Evolutionary conservation across 2,797 vertebrate species (phyloP).

Genomic region (Clarias fuscus): DNA sequence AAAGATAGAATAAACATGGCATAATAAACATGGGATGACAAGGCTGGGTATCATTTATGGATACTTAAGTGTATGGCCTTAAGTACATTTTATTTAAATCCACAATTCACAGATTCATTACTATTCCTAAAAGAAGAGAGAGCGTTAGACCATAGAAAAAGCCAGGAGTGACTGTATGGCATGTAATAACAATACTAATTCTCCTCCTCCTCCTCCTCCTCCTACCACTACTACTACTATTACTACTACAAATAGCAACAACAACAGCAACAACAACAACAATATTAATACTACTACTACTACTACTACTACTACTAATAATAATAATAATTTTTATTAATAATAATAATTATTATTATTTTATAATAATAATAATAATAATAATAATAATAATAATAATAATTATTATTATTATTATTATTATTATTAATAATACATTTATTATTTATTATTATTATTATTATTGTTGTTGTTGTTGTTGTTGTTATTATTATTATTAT

Average conservation of each 20-base stretch:
- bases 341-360: background rate
- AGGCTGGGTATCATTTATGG: background rate
- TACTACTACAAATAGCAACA: background rate
- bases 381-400: slow-evolving; percentile 1
- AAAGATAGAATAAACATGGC: background rate
- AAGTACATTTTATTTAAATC: slow-evolving; percentile 1
- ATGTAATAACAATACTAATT: background rate
- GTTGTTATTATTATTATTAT: too few species aligned
- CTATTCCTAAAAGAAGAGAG: background rate
- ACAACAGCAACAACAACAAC: background rate
- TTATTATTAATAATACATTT: too few species aligned
- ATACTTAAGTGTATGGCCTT: background rate
- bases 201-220: too few species aligned
- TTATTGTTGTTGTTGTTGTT: too few species aligned
- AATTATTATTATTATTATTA: too few species aligned
- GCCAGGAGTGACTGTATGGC: background rate
- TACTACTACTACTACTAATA: too few species aligned
- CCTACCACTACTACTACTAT: background rate
- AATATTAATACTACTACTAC: too few species aligned
- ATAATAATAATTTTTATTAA: too few species aligned
- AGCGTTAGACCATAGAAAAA: slow-evolving; percentile 20
- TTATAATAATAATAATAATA: background rate
- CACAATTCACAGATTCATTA: background rate
- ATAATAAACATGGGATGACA: background rate
- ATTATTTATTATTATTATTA: too few species aligned